Evolutionary conservation across 2,888 invertebrate genomes (phyloP), one percentile per base, ranked within the genome.

Genomic region (Lamellibrachia columna): DNA sequence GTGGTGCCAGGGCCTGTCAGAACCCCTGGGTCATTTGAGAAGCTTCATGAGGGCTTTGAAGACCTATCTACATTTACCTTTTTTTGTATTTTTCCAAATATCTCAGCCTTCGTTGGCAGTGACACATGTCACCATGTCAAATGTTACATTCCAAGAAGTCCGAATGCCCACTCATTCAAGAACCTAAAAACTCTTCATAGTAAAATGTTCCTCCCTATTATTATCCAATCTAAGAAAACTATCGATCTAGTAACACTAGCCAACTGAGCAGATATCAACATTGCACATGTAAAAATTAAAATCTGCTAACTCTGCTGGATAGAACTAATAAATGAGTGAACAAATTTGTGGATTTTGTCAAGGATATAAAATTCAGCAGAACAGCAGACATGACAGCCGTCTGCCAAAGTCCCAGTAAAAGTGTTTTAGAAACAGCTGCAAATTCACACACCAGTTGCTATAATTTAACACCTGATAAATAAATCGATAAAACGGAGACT

Each of bases 401-500:
- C 75, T 3, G 75, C n/a, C n/a, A n/a, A 22, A 75, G 22, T 4
- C 75, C 15, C 22, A 22, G 75, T 75, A 22, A 22, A 11, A 15
- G 75, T 75, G 75, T 75, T 75, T 75, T 75, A 75, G 15, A 75
- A 75, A 75, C 75, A 75, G 75, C 75, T 75, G 75, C 75, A 75
- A 75, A 75, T 22, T n/a, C 22, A 15, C 75, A 75, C 22, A 22
- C 75, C 75, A 75, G 75, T 75, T 15, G 22, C 75, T 22, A 22
- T 75, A 75, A 75, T 22, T 75, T 75, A 75, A 75, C 75, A 75
- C 75, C 75, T 75, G 75, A 75, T 75, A 75, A 75, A 75, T 22
- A 75, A 55, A 55, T 15, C 15, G 75, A 75, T 75, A 75, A 75
- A 75, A 75, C 0, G 22, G n/a, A 22, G 75, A 75, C 22, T 75